Evolutionary conservation across 2,113 vertebrate species (phyloP).

Genomic region (Natator depressus): DNA sequence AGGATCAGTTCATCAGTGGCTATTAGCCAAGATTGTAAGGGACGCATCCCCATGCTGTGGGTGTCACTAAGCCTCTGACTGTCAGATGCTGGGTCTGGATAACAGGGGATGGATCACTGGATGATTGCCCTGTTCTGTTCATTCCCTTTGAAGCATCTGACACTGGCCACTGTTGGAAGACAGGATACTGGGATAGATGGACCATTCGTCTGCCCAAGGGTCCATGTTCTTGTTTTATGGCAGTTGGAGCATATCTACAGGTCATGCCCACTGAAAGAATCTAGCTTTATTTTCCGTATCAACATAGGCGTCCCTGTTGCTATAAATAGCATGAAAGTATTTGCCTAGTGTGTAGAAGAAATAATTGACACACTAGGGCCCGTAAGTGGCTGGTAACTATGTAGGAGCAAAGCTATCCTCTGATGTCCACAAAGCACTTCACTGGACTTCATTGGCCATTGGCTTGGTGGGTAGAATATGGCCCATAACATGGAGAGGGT

Average conservation of each 20-base stretch:
- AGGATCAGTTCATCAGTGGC: too few species aligned
- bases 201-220: too few species aligned
- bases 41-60: too few species aligned
- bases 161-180: too few species aligned
- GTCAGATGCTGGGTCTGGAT: too few species aligned
- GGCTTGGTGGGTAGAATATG: background rate
- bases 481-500: background rate
- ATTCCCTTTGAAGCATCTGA: too few species aligned
- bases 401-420: background rate
- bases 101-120: too few species aligned
- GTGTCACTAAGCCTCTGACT: too few species aligned
- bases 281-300: background rate
- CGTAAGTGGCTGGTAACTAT: background rate
- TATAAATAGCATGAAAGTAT: constrained; percentile 24
- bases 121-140: too few species aligned
- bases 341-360: background rate
- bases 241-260: background rate
- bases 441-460: background rate
- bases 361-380: accelerated
- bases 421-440: background rate
- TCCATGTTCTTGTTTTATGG: background rate
- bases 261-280: background rate
- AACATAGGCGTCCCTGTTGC: background rate
- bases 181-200: too few species aligned
- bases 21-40: too few species aligned